phyloP scores from a whole-genome alignment of 30 jellyfish, hydroid and myxozoan genomes.

The Catostylus mosaicus region DNA sequence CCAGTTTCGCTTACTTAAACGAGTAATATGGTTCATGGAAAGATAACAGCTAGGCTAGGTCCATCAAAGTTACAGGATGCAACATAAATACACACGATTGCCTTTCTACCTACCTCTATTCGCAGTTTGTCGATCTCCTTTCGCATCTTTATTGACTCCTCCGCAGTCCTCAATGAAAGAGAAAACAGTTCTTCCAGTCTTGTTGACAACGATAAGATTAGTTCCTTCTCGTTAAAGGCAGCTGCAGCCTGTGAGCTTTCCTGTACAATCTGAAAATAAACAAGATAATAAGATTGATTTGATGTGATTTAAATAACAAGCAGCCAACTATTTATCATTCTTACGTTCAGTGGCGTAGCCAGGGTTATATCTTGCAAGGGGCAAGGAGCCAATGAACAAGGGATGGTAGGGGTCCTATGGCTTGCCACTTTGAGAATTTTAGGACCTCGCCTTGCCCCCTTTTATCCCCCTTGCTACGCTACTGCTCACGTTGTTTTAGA shows the following conservation, averaged over 20 bases:
- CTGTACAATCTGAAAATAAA: conserved; percentile 17
- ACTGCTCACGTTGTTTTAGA: too few species aligned
- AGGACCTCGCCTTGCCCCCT: too few species aligned
- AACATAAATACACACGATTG: background rate
- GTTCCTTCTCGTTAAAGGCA: conserved; percentile 31
- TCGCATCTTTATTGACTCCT: background rate
- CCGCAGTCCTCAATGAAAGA: background rate
- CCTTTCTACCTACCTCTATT: conserved; percentile 16
- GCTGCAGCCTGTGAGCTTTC: conserved; percentile 1
- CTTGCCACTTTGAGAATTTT: too few species aligned
- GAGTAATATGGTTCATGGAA: background rate
- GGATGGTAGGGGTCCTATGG: too few species aligned
- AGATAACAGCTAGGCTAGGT: background rate
- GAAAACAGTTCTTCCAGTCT: background rate
- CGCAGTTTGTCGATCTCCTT: conserved; percentile 4
- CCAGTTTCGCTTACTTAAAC: too few species aligned
- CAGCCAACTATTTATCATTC: too few species aligned
- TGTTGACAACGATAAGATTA: background rate
- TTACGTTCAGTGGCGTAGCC: too few species aligned
- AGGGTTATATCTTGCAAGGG: too few species aligned
- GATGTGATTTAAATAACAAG: too few species aligned
- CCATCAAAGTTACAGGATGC: background rate
- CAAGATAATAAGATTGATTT: background rate
- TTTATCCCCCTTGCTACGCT: too few species aligned
- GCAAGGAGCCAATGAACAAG: too few species aligned